Percentiles rank a stretch among this genome's conserved stretches.
Conservation (phyloP, 2,797 vertebrate genomes). For the Peromyscus eremicus region DNA sequence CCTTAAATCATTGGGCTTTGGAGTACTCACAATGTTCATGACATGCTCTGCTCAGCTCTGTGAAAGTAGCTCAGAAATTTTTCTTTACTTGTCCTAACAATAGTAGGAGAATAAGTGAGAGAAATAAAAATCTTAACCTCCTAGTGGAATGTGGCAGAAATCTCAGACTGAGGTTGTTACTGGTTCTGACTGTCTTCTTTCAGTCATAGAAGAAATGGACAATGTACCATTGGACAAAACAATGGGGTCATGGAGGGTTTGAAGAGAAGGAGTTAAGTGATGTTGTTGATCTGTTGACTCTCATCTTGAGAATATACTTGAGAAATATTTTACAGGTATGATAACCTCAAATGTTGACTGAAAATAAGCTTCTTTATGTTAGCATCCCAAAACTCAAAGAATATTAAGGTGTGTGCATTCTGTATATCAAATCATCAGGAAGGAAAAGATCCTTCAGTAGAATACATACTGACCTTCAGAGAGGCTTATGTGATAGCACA, state of each 20-base stretch:
- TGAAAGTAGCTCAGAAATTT: constrained; percentile 29
- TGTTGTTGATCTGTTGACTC: constrained; percentile 26
- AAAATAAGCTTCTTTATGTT: neutral
- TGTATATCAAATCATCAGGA: neutral
- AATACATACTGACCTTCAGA: constrained; percentile 47
- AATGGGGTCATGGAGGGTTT: neutral
- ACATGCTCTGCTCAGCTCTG: neutral
- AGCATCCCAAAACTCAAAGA: constrained; percentile 21
- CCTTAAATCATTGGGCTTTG: constrained; percentile 16
- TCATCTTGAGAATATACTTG: constrained; percentile 38
- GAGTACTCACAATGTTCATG: neutral
- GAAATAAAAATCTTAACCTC: neutral
- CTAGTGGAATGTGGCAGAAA: constrained; percentile 17
- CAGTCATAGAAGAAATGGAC: constrained; percentile 44
- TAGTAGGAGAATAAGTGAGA: constrained; percentile 4
- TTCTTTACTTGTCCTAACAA: neutral
- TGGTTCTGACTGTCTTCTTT: constrained; percentile 7
- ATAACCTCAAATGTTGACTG: constrained; percentile 35
- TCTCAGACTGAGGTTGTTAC: constrained; percentile 33
- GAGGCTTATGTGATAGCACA: constrained; percentile 52
- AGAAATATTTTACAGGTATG: constrained; percentile 53
- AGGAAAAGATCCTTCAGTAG: neutral
- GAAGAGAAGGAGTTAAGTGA: constrained; percentile 39
- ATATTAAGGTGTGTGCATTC: neutral
- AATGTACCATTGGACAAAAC: constrained; percentile 33